Conservation (phyloP, 2,113 vertebrate species). For the Himantopus leucocephalus region DNA sequence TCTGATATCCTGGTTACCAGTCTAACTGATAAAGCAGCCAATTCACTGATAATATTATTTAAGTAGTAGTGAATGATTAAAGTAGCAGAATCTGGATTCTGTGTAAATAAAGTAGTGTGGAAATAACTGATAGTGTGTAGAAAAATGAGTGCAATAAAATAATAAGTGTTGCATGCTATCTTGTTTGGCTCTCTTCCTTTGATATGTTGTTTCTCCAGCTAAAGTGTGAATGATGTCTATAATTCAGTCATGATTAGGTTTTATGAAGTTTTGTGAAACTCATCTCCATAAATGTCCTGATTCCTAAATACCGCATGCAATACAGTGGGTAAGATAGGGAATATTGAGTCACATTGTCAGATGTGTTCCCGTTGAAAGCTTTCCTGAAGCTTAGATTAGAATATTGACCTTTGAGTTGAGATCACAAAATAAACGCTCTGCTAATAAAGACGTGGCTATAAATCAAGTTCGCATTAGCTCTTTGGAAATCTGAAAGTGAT, state of each 20-base stretch:
- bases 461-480: not conserved
- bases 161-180: not conserved
- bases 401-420: not conserved
- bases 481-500: not conserved
- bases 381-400: not conserved
- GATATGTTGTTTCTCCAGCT: not conserved
- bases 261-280: not conserved
- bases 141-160: constrained; percentile 46
- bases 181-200: not conserved
- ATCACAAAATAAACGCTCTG: not conserved
- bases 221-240: not conserved
- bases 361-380: not conserved
- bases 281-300: not conserved
- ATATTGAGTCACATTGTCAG: not conserved
- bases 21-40: constrained; percentile 50
- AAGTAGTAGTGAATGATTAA: constrained; percentile 63
- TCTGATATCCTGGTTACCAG: constrained; percentile 29
- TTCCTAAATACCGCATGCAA: not conserved
- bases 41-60: constrained; percentile 67
- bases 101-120: constrained; percentile 39
- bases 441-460: not conserved
- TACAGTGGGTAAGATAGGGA: not conserved
- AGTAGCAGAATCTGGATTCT: constrained; percentile 44
- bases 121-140: constrained; percentile 20
- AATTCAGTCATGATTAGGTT: not conserved